A percentile compares a stretch with the other conserved stretches of the same genome.
Evolutionary conservation across 2,113 vertebrate genomes (phyloP).

Genomic region (Atlantisia rogersi): DNA sequence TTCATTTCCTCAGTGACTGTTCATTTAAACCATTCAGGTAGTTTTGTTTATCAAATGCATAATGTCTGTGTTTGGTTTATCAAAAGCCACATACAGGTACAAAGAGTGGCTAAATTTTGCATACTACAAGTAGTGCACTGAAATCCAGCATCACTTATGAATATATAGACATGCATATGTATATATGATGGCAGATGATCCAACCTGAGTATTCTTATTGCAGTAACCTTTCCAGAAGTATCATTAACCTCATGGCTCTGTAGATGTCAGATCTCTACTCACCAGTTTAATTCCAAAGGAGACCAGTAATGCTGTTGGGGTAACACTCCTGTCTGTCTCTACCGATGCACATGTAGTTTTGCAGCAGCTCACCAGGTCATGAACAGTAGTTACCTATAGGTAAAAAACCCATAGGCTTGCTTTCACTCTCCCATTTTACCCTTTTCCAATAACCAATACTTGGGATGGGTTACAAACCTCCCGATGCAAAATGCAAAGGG

Average conservation of each 20-base stretch:
- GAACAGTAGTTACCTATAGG: neutral
- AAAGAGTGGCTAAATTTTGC: neutral
- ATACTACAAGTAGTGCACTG: neutral
- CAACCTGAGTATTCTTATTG: neutral
- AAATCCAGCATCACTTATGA: neutral
- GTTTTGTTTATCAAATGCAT: neutral
- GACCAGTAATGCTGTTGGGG: neutral
- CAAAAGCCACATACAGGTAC: neutral
- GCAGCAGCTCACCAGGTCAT: neutral
- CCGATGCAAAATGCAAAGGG: rapidly evolving
- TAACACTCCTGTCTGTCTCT: neutral
- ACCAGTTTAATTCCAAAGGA: neutral
- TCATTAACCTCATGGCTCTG: neutral
- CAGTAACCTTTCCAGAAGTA: neutral
- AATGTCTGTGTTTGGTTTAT: neutral
- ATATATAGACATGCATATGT: neutral
- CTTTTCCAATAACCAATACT: neutral
- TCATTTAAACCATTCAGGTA: neutral
- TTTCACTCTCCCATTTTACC: neutral
- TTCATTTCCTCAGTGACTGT: neutral
- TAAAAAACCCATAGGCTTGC: rapidly evolving
- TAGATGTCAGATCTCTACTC: neutral
- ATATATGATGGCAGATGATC: neutral
- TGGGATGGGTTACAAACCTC: neutral
- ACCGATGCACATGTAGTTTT: neutral